These are phyloP conservation scores for Huso huso DNA, from an alignment of 2,797 vertebrate genomes.

Conservation along the genomic window DNA sequence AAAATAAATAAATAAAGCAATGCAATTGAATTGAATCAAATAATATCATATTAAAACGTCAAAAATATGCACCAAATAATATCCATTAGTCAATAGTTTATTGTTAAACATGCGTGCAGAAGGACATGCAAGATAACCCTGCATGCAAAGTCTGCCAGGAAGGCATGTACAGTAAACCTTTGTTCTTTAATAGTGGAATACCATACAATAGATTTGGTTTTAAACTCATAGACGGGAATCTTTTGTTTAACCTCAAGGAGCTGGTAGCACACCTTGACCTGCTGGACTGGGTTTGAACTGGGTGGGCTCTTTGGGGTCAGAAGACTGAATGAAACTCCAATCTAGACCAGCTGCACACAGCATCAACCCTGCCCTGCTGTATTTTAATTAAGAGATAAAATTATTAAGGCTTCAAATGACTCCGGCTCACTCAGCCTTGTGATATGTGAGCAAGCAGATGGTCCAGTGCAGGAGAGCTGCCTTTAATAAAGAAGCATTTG, in stretches of 20 bases:
- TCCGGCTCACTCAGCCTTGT: constrained; percentile 54
- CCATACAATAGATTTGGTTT: no score
- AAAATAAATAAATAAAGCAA: no score
- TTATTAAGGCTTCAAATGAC: constrained; percentile 82
- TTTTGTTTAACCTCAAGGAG: not conserved
- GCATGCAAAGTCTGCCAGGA: no score
- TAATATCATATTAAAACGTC: no score
- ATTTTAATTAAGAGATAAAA: constrained; percentile 73
- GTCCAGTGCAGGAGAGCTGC: constrained; percentile 50
- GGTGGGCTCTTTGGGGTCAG: constrained; percentile 19
- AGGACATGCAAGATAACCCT: no score
- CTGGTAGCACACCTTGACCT: not conserved
- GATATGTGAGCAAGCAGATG: constrained; percentile 84
- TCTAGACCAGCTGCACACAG: constrained; percentile 45
- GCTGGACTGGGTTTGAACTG: not conserved
- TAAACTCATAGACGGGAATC: not conserved
- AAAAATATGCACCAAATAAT: no score
- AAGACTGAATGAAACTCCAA: constrained; percentile 36
- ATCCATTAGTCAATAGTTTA: no score
- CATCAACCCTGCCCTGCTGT: constrained; percentile 35
- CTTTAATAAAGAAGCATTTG: constrained; percentile 75
- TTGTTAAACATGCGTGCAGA: no score
- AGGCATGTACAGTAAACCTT: no score
- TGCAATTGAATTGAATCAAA: no score
- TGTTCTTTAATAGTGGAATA: no score